Percentiles rank a stretch among this genome's conserved stretches.
phyloP scores from a whole-genome alignment of 2,888 invertebrate genomes.

The Colostygia pectinataria region DNA sequence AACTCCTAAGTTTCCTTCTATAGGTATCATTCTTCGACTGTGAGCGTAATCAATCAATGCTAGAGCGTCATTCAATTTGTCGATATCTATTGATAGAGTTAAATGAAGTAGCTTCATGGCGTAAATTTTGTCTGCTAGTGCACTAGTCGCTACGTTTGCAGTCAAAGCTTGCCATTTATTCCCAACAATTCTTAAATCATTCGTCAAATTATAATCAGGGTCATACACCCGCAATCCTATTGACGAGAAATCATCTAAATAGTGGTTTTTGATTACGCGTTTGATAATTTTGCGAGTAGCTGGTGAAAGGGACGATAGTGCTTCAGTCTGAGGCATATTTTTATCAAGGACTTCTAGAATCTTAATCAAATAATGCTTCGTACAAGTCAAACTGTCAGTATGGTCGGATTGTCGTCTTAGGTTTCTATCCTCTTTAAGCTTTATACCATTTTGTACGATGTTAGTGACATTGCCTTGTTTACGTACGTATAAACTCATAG shows the following conservation, averaged over 20 bases:
- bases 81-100: conserved; percentile 48
- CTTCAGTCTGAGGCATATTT: conserved; percentile 39
- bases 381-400: conserved; percentile 17
- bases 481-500: conserved; percentile 54
- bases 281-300: conserved; percentile 47
- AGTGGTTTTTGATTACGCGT: conserved; percentile 48
- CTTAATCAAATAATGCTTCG: conserved; percentile 40
- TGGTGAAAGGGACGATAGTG: conserved; percentile 44
- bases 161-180: conserved; percentile 47
- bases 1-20: conserved; percentile 39
- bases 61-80: conserved; percentile 52
- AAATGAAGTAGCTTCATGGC: conserved; percentile 57
- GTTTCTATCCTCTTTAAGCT: conserved; percentile 14
- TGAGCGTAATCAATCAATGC: conserved; percentile 46
- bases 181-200: conserved; percentile 51
- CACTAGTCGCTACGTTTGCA: conserved; percentile 35
- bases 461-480: conserved; percentile 35
- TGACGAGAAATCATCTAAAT: conserved; percentile 38
- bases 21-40: conserved; percentile 47
- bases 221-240: conserved; percentile 38
- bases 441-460: conserved; percentile 15
- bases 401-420: conserved; percentile 2
- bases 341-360: conserved; percentile 51
- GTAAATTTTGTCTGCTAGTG: conserved; percentile 44
- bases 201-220: conserved; percentile 46